Conservation (phyloP, 2,888 invertebrate genomes). For the Drosophila silvestris region DNA sequence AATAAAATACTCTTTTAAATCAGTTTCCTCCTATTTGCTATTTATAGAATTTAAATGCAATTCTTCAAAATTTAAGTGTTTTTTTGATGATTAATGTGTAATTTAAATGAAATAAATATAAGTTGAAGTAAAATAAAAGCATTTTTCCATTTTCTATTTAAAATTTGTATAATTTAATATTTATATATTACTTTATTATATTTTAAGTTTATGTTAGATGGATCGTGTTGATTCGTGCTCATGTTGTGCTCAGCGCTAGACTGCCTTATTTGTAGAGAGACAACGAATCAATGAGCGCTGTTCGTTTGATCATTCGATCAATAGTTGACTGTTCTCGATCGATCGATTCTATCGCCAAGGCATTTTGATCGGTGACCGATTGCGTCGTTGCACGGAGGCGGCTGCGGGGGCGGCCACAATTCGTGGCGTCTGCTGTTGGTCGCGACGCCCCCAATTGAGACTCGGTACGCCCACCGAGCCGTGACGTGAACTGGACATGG, state of each 20-base stretch:
- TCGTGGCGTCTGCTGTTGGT: slow-evolving; percentile 53
- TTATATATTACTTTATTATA: slow-evolving; percentile 17
- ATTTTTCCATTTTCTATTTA: background rate
- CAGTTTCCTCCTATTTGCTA: background rate
- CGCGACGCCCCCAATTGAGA: slow-evolving; percentile 75
- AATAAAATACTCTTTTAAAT: background rate
- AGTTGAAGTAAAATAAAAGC: background rate
- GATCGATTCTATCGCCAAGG: slow-evolving; percentile 82
- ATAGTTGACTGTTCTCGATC: slow-evolving; percentile 17
- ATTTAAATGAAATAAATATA: background rate
- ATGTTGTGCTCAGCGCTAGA: slow-evolving; percentile 22
- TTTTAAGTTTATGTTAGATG: background rate
- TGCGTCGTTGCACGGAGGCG: slow-evolving; percentile 76
- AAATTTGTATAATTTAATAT: slow-evolving; percentile 25
- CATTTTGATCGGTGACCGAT: slow-evolving; percentile 84
- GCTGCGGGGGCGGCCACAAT: slow-evolving; percentile 57
- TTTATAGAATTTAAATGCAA: background rate
- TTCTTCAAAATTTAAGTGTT: background rate
- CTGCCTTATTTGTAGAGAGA: slow-evolving; percentile 1
- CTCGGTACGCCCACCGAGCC: slow-evolving; percentile 42
- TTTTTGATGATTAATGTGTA: background rate
- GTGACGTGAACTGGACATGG: slow-evolving; percentile 42
- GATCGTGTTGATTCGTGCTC: background rate
- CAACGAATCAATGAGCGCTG: slow-evolving; percentile 15
- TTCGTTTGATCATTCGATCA: slow-evolving; percentile 24